Evolutionary conservation across 2,113 vertebrate species (phyloP).

Genomic region (Mus pahari): DNA sequence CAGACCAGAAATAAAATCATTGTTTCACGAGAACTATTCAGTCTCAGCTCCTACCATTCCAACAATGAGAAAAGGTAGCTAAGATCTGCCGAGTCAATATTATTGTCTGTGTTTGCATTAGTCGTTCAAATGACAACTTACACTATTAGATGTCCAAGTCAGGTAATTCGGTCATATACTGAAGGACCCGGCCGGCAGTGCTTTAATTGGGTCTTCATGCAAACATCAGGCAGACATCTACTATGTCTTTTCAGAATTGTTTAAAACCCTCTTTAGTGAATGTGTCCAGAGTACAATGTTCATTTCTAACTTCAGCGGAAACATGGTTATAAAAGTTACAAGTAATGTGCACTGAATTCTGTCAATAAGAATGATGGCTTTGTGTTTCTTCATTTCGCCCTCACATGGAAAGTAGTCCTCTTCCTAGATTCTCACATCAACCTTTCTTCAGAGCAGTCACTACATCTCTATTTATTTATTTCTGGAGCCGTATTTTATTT

Average conservation of each 20-base stretch:
- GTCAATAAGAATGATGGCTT: neutral
- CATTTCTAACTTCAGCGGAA: neutral
- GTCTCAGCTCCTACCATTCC: slow-evolving; percentile 60
- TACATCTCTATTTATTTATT: neutral
- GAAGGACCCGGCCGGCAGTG: slow-evolving; percentile 23
- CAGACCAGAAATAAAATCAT: slow-evolving; percentile 35
- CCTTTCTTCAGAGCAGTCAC: neutral
- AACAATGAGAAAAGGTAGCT: slow-evolving; percentile 25
- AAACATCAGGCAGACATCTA: slow-evolving; percentile 68
- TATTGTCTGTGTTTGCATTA: slow-evolving; percentile 74
- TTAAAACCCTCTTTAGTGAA: slow-evolving; percentile 22
- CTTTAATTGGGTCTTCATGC: slow-evolving; percentile 77
- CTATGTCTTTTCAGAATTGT: slow-evolving; percentile 50
- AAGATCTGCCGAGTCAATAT: slow-evolving; percentile 66
- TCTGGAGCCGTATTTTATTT: neutral
- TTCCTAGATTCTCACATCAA: slow-evolving; percentile 30
- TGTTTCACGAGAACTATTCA: slow-evolving; percentile 29
- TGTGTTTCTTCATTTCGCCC: neutral
- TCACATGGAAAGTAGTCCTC: neutral
- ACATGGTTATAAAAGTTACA: neutral
- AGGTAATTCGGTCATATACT: slow-evolving; percentile 66
- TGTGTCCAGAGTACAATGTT: slow-evolving; percentile 19
- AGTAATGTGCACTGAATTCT: neutral
- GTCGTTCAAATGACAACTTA: slow-evolving; percentile 77
- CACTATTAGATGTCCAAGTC: slow-evolving; percentile 59